Evolutionary conservation across 2,797 vertebrate species (phyloP).

Genomic region (Molossus alvarezi): DNA sequence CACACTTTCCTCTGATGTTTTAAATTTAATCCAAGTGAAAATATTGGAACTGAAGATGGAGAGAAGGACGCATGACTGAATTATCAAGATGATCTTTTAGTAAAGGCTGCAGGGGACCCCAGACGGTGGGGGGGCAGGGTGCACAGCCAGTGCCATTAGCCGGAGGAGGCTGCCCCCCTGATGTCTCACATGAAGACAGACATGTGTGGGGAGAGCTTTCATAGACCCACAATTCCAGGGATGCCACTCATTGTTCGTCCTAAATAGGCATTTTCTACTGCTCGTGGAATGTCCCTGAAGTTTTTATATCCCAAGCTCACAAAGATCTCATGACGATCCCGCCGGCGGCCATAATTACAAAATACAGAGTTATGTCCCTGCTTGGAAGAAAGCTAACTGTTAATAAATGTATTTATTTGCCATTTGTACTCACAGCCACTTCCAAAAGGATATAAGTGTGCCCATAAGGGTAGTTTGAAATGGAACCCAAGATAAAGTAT

Average conservation of each 20-base stretch:
- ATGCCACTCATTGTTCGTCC: neutral
- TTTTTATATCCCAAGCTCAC: neutral
- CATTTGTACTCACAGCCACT: neutral
- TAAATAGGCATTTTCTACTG: constrained; percentile 1
- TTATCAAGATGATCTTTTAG: constrained; percentile 28
- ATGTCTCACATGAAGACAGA: neutral
- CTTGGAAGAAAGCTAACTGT: neutral
- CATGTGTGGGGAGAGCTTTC: neutral
- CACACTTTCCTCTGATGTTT: constrained; percentile 10
- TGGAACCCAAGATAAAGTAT: neutral
- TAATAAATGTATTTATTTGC: neutral
- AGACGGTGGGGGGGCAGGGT: neutral
- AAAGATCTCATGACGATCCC: neutral
- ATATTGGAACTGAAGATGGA: neutral
- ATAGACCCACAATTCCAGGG: neutral
- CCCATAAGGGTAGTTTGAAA: neutral
- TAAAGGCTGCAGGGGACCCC: neutral
- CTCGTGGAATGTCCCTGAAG: neutral
- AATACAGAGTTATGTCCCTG: neutral
- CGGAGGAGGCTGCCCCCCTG: neutral
- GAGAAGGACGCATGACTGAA: neutral
- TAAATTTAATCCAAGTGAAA: constrained; percentile 44
- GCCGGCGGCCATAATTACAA: neutral
- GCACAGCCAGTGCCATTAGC: neutral
- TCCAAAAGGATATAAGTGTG: neutral